phyloP scores from a whole-genome alignment of 2,888 invertebrate species.

The Lepidocyrtinus sp. region DNA sequence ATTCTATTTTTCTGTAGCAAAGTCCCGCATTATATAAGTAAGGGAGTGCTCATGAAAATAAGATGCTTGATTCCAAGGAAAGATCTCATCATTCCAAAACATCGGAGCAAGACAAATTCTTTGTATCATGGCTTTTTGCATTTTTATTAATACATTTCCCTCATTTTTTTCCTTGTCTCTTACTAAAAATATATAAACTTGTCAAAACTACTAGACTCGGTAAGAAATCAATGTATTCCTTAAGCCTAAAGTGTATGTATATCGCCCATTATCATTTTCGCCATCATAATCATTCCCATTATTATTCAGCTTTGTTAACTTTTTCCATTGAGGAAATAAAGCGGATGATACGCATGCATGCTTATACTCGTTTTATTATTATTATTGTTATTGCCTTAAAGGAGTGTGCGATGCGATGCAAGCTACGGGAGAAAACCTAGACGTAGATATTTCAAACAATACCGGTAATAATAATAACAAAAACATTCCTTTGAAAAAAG shows the following conservation, averaged over 20 bases:
- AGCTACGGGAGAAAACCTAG: not conserved
- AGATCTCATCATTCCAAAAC: not conserved
- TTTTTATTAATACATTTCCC: not conserved
- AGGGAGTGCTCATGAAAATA: not conserved
- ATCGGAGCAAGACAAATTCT: not conserved
- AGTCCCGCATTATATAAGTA: not conserved
- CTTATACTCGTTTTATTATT: not conserved
- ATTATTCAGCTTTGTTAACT: not conserved
- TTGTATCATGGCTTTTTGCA: not conserved
- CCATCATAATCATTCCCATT: not conserved
- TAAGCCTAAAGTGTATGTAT: not conserved
- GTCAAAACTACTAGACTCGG: not conserved
- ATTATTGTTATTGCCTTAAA: not conserved
- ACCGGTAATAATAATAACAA: not conserved
- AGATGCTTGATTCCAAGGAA: not conserved
- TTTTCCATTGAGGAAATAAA: not conserved
- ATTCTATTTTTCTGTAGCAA: conserved; percentile 17
- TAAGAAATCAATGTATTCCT: not conserved
- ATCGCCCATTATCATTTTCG: not conserved
- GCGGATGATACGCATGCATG: not conserved
- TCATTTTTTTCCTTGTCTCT: too few species aligned
- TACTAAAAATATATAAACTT: not conserved
- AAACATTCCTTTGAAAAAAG: not conserved
- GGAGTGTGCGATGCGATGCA: too few species aligned
- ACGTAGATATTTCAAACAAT: not conserved